Evolutionary conservation across 2,888 invertebrate genomes (phyloP), one percentile per base, ranked within the genome.

Genomic region (Acrobasis consociella): DNA sequence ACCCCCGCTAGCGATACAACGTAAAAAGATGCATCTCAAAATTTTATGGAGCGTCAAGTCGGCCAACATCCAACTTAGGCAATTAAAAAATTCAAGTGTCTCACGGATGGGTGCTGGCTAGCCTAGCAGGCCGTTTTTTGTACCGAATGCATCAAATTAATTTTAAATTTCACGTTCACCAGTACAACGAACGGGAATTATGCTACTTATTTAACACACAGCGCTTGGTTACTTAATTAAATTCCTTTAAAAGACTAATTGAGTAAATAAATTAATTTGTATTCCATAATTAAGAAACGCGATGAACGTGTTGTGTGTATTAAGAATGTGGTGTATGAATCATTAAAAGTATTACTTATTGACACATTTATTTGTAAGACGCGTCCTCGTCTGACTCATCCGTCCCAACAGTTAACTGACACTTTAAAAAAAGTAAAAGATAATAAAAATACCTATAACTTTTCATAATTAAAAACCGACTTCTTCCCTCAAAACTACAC

Each of bases 11-110:
- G 69, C 76, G 75, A 76, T 82, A 83, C 82, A 85, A 81, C 79
- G 81, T 82, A 80, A 76, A 82, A 78, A 80, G 78, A 77, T 82
- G 82, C 80, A 80, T 83, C 79, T 85, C 68, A 84, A 86, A 61
- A 85, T 83, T 90, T 91, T 90, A 91, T 90, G 87, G 86, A 87
- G 82, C 91, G 89, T 86, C 86, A 87, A 89, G 87, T 76, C 75
- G 73, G 71, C 71, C 69, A 46, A n/a, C 46, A 46, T n/a, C 46
- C n/a, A 71, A 73, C 72, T 71, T 72, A 68, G 70, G 81, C 80
- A 89, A 90, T 90, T 89, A 91, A 86, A 78, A 85, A 75, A 80
- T 82, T 79, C 80, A 82, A 82, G 79, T 75, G 76, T 77, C 72
- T 72, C 85, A 86, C 82, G 87, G 86, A 85, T 85, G 83, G 82